Base-by-base conservation (phyloP, 2,888 invertebrate genomes). In the Geophilus truncorum region DNA sequence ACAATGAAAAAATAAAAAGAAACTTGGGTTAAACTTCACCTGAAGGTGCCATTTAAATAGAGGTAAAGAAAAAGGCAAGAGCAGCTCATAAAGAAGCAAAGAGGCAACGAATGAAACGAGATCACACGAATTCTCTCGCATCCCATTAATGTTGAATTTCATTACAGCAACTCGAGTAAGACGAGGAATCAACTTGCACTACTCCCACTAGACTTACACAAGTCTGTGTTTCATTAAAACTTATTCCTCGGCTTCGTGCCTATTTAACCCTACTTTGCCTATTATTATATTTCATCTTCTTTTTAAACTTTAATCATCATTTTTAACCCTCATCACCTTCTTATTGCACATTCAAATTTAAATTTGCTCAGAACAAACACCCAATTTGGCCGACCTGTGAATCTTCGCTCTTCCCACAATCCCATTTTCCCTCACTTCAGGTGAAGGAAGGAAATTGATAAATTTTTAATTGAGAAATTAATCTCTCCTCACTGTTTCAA, bases 91-190 rank as follows among this genome's bases (percentile, higher is more conserved):
- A 57, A 57, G 57, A 57, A 57, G 57, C 57, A 57, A 57, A 57
- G 57, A 57, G 57, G 57, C 57, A 57, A 57, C 6, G 57, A 57
- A 57, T 57, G 57, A 57, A 57, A 57, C 57, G 23, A 57, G 57
- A 57, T 57, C 57, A 57, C 57, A 57, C 57, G 57, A 57, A 57
- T 57, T 57, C 57, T 57, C 57, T 57, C 57, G 57, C 57, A 57
- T 57, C 57, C 57, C 57, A 57, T 57, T 57, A 57, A 57, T 57
- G 57, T 57, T 57, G 57, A 57, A 57, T 57, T 57, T 57, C 57
- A 57, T 57, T 57, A 57, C 21, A 23, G 57, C 57, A 57, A 57
- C 57, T 57, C 57, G 57, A 57, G 57, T 57, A 57, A 57, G 57
- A 57, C 57, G 57, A 57, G 57, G 57, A 57, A 57, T 57, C 57